These are phyloP conservation scores for Melierax canorus DNA, from an alignment of 2,113 vertebrate genomes.

Conservation along the genomic window DNA sequence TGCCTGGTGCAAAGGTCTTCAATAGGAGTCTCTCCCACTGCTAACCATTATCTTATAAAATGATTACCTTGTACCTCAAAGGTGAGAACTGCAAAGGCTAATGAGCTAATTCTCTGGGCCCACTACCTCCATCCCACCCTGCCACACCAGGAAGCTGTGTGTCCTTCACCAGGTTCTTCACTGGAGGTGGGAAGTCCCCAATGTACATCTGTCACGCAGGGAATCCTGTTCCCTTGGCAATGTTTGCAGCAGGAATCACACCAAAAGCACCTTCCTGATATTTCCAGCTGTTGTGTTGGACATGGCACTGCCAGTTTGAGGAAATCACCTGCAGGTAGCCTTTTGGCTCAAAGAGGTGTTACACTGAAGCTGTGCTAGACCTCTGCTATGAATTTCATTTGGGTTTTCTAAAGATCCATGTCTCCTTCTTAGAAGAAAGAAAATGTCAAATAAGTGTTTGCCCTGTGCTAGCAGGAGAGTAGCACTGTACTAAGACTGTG, in stretches of 20 bases:
- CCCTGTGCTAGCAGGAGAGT: neutral
- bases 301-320: neutral
- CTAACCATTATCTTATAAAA: neutral
- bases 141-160: neutral
- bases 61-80: neutral
- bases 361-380: neutral
- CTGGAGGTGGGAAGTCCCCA: neutral
- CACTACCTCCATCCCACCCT: neutral
- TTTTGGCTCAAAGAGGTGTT: neutral
- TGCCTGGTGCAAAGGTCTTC: neutral
- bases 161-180: neutral
- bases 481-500: neutral
- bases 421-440: neutral
- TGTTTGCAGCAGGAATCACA: neutral
- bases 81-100: neutral
- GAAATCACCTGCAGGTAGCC: neutral
- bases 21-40: neutral
- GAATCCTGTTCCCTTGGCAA: neutral
- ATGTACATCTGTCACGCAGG: rapidly evolving
- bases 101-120: neutral
- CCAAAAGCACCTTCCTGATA: neutral
- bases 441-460: neutral
- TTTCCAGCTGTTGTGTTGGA: neutral
- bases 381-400: neutral
- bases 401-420: neutral